Percentiles rank a stretch among this genome's conserved stretches.
Conservation (phyloP, 2,797 vertebrate species). For the Rhyacichthys aspro region DNA sequence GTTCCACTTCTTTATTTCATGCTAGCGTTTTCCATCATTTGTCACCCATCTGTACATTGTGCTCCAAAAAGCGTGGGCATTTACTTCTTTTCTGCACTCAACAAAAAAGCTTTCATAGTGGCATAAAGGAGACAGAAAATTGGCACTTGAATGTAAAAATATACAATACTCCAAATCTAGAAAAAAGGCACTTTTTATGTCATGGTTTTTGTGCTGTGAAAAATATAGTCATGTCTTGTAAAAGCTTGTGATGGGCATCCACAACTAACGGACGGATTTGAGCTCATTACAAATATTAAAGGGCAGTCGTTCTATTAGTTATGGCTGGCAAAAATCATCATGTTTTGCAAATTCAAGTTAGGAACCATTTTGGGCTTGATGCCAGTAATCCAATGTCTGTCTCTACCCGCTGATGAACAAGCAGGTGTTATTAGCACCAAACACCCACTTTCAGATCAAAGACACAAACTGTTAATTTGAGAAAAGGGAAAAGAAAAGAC, state of each 20-base stretch:
- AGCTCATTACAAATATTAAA: slow-evolving; percentile 27
- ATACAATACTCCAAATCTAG: slow-evolving; percentile 47
- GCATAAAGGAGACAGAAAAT: slow-evolving; percentile 53
- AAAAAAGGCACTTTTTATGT: slow-evolving; percentile 67
- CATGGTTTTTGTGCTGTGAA: slow-evolving; percentile 40
- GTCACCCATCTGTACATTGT: slow-evolving; percentile 25
- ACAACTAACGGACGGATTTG: slow-evolving; percentile 47
- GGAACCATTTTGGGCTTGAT: slow-evolving; percentile 19
- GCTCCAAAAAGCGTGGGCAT: slow-evolving; percentile 27
- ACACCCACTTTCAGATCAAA: slow-evolving; percentile 42
- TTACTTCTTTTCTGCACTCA: slow-evolving; percentile 38
- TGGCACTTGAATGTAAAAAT: slow-evolving; percentile 67
- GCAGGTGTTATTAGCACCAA: slow-evolving; percentile 36
- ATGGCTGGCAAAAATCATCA: slow-evolving; percentile 1
- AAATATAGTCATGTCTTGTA: slow-evolving; percentile 25
- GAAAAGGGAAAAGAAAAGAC: slow-evolving; percentile 37
- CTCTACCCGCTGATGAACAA: slow-evolving; percentile 42
- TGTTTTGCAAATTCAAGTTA: background rate
- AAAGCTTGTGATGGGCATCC: slow-evolving; percentile 1
- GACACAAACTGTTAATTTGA: slow-evolving; percentile 55
- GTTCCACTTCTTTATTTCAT: background rate
- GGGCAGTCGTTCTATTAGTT: background rate
- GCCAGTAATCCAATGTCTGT: slow-evolving; percentile 44
- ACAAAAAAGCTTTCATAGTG: slow-evolving; percentile 37
- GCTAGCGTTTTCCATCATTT: background rate